Base-by-base conservation (phyloP, 2,888 invertebrate genomes). In the Andrena hattorfiana region DNA sequence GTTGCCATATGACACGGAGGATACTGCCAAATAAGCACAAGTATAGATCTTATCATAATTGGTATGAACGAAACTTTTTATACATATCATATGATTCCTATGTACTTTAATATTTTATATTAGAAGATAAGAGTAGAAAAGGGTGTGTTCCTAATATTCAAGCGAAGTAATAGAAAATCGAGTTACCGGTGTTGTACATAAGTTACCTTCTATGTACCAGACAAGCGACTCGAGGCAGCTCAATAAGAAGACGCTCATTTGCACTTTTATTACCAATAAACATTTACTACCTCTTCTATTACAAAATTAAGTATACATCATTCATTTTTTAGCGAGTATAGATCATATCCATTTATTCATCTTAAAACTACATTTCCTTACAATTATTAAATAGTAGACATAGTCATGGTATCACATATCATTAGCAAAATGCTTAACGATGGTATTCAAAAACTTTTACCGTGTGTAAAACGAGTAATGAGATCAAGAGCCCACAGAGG, bases 401-500 rank as follows among this genome's bases (percentile, higher is more conserved):
- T 66, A 66, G 32, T 49, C 56, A 49, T 16, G 13, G 84, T 49
- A 83, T 85, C 71, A 85, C 67, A 74, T 80, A 20, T 10, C 2
- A 56, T 51, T 5, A 23, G 32, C 28, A n/a, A 60, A 30, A 42
- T 49, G 8, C 13, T 67, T 28, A 8, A 16, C n/a, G 48, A 23
- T 63, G 20, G n/a, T 32, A 54, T 51, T 89, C 89, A 93, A 66
- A 93, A 92, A 13, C 81, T 32, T 89, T 94, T 93, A 56, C 91
- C 91, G 26, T 89, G 89, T 20, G 93, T 94, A 26, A 94, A 93
- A 75, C 93, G 91, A 13, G 93, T 93, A 20, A 94, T 93, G 84
- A 95, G 92, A 89, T 95, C 95, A 49, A 94, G 91, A 5, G 94
- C 94, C 92, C 94, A 94, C 76, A 93, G 92, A 0, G 95, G 95